Percentiles rank a stretch among this genome's conserved stretches.
These are phyloP conservation scores for Limnephilus lunatus DNA, from an alignment of 2,888 invertebrate species.

Conservation along the genomic window DNA sequence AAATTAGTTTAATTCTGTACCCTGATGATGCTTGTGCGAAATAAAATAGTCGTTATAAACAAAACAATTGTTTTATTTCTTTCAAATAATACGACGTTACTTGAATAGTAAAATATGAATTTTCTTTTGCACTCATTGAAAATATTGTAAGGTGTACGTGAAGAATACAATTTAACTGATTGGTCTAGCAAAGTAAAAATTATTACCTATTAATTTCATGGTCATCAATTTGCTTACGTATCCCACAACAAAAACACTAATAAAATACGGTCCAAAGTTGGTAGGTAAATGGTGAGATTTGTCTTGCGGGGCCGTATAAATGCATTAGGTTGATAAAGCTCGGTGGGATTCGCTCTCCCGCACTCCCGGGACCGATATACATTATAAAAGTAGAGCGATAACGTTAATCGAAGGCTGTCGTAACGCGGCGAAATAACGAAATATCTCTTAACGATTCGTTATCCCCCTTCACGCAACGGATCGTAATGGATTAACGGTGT, in stretches of 20 bases:
- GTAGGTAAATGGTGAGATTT: constrained; percentile 24
- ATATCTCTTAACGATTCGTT: constrained; percentile 59
- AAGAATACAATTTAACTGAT: no score
- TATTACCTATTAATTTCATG: no score
- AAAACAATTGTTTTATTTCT: no score
- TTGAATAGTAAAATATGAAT: no score
- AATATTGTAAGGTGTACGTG: no score
- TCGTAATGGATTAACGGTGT: constrained; percentile 57
- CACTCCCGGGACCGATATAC: constrained; percentile 41
- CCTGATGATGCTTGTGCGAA: no score
- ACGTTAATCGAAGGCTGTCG: constrained; percentile 51
- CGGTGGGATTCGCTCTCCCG: background rate
- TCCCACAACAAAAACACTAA: background rate
- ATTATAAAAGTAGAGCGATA: constrained; percentile 41
- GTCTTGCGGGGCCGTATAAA: constrained; percentile 32
- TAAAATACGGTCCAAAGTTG: background rate
- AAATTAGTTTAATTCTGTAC: no score
- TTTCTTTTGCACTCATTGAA: no score
- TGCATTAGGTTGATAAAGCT: constrained; percentile 31
- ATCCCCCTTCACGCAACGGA: constrained; percentile 56
- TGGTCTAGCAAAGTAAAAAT: no score
- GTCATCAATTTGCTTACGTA: background rate
- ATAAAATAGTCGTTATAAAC: no score
- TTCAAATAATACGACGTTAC: no score
- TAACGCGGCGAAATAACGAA: constrained; percentile 52